Conservation (phyloP, 1,140 invertebrate species). For the Cepaea nemoralis region DNA sequence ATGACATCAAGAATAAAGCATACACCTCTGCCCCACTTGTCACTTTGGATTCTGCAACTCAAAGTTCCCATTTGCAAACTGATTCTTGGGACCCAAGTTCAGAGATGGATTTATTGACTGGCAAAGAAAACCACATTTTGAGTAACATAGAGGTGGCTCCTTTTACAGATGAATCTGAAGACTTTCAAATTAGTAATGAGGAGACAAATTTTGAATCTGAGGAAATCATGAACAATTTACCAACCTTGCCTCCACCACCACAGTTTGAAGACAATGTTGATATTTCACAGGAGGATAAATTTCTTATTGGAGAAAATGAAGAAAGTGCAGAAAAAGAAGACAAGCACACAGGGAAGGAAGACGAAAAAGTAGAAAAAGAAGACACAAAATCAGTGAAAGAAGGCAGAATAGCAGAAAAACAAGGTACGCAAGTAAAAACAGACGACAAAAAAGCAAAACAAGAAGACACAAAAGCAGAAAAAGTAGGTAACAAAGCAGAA, state of each 20-base stretch:
- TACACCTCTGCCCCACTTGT: slow-evolving; percentile 40
- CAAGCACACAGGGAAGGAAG: too few species aligned
- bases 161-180: neutral
- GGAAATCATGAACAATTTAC: slow-evolving; percentile 52
- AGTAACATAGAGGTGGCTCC: neutral
- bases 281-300: neutral
- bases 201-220: slow-evolving; percentile 26
- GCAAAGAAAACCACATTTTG: neutral
- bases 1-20: slow-evolving; percentile 36
- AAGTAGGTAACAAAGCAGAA: neutral
- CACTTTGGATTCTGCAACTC: slow-evolving; percentile 48
- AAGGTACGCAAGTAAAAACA: too few species aligned
- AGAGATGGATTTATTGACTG: neutral
- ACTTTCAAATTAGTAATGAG: too few species aligned
- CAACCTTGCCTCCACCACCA: slow-evolving; percentile 55
- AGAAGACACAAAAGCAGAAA: too few species aligned
- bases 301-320: too few species aligned
- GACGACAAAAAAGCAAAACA: too few species aligned
- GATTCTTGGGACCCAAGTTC: slow-evolving; percentile 42
- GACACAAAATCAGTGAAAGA: too few species aligned
- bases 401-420: too few species aligned
- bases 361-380: too few species aligned
- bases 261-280: slow-evolving; percentile 53
- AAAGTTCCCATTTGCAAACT: slow-evolving; percentile 35
- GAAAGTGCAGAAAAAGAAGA: too few species aligned